Conservation (phyloP, 1,140 invertebrate genomes). For the Caenorhabditis elegans region WBcel235 BX284606.5:3109501-3110000, state of each 20-base stretch:
- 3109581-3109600: background rate
- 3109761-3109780: too few relatives aligned
- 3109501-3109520: slow-evolving; percentile 48
- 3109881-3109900: too few relatives aligned
- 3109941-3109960: slow-evolving; percentile 45
- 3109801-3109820: slow-evolving; percentile 33
- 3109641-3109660: slow-evolving; percentile 43
- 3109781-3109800: background rate
- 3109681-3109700: slow-evolving; percentile 22
- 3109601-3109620: background rate
- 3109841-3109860: background rate
- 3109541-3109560: slow-evolving; percentile 46
- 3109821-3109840: slow-evolving; percentile 30
- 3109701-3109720: too few relatives aligned
- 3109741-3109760: too few relatives aligned
- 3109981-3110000: background rate
- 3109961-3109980: slow-evolving; percentile 42
- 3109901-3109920: background rate
- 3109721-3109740: too few relatives aligned
- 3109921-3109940: background rate
- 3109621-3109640: slow-evolving; percentile 49
- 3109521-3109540: slow-evolving; percentile 46
- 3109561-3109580: slow-evolving; percentile 36
- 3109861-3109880: background rate
- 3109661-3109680: background rate